Evolutionary conservation across 2,113 vertebrate species (phyloP), one percentile per base, ranked within the genome.

Genomic region (Synodontis membranacea): DNA sequence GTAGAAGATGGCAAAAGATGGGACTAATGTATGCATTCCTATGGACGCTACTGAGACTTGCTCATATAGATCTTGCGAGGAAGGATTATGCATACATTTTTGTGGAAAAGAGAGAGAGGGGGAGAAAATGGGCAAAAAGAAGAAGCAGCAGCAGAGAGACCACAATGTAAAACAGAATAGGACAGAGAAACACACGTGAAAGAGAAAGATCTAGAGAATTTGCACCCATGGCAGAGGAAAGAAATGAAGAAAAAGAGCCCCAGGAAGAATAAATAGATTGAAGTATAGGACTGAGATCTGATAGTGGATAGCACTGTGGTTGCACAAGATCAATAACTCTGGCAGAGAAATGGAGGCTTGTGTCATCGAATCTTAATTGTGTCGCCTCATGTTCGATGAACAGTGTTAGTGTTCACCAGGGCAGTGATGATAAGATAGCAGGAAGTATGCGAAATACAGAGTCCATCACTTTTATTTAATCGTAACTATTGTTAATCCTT

Each of bases 321-420:
- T 37, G 14, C 62, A 83, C 82, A 23, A 72, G 48, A 39, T 83
- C 81, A 68, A 83, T 83, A 50, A 74, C 39, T 48, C 19, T 58
- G 31, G 31, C 34, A 39, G 52, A 39, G 28, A 83, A 83, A 83
- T 37, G 9, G 37, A 81, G 2, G 54, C 37, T 58, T 60, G 56
- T n/a, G 25, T 68, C 54, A 83, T n/a, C 54, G 31, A 46, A 37
- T 52, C n/a, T 12, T 66, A n/a, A 44, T 66, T 28, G 25, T 66
- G 81, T 66, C 23, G 60, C 28, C 9, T 82, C 58, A 62, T 17
- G 23, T 50, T 66, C 60, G 66, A 12, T 82, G 42, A 82, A 64
- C 37, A 82, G 62, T n/a, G n/a, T n/a, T n/a, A n/a, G n/a, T n/a
- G n/a, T n/a, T n/a, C n/a, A n/a, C n/a, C n/a, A 66, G 42, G 25